Evolutionary conservation across 37 sponge, comb jelly and placozoan species (phyloP).

Genomic region (Mnemiopsis leidyi): DNA sequence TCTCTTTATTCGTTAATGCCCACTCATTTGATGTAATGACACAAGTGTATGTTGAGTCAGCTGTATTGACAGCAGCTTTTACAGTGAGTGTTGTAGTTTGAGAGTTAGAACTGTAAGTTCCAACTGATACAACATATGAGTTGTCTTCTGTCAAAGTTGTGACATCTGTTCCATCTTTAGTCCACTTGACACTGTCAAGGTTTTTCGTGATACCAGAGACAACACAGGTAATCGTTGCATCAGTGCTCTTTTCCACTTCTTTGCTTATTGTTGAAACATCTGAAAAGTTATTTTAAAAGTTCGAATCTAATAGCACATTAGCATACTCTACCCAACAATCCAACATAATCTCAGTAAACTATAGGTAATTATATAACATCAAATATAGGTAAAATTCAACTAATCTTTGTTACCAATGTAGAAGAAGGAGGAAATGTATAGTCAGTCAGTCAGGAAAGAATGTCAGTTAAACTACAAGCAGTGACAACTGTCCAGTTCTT

Average conservation of each 20-base stretch:
- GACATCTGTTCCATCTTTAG: neutral
- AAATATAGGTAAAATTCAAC: no score
- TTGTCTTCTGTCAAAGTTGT: neutral
- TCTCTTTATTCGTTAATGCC: neutral
- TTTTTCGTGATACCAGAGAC: constrained; percentile 6
- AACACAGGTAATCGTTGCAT: neutral
- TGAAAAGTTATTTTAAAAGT: no score
- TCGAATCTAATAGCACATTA: no score
- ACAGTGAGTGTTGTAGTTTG: neutral
- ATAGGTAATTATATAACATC: no score
- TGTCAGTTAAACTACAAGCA: no score
- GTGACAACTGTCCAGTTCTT: no score
- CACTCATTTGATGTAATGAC: neutral
- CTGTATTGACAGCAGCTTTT: neutral
- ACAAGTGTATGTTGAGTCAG: neutral
- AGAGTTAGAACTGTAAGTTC: neutral
- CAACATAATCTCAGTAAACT: no score
- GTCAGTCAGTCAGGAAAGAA: no score
- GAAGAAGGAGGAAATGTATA: no score
- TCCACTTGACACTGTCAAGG: neutral
- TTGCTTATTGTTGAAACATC: neutral
- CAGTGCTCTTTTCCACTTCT: neutral
- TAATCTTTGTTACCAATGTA: no score
- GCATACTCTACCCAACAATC: no score
- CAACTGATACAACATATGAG: neutral